Evolutionary conservation across 2,113 vertebrate genomes (phyloP).

Genomic region (Cyprinodon tularosa): DNA sequence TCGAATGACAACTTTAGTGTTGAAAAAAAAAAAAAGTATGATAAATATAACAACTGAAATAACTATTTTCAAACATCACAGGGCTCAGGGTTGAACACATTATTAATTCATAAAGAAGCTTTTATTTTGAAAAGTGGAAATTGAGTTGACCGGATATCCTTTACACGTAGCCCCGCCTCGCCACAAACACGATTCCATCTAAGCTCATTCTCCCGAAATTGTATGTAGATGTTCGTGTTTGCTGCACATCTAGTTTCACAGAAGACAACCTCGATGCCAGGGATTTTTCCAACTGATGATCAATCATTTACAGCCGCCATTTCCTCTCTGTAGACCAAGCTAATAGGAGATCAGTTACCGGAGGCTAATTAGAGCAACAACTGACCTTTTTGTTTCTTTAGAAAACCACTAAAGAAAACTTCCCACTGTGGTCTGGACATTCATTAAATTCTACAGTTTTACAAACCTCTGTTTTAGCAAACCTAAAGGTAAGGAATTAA

Average conservation of each 20-base stretch:
- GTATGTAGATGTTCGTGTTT: neutral
- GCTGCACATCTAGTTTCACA: neutral
- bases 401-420: neutral
- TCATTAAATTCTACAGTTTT: neutral
- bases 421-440: neutral
- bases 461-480: neutral
- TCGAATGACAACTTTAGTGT: too few relatives aligned
- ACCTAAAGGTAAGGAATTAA: neutral
- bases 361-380: neutral
- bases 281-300: neutral
- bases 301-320: neutral
- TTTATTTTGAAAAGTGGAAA: neutral
- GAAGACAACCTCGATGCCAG: neutral
- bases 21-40: too few relatives aligned
- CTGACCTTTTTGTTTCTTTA: neutral
- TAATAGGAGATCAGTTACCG: neutral
- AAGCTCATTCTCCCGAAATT: neutral
- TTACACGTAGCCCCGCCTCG: neutral
- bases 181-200: neutral
- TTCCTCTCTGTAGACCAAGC: neutral
- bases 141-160: neutral
- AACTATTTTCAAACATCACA: too few relatives aligned
- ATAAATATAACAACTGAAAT: too few relatives aligned
- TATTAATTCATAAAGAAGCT: neutral
- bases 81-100: too few relatives aligned